These are phyloP conservation scores for Heterochromis multidens DNA, from an alignment of 2,113 vertebrate species.

Conservation along the genomic window DNA sequence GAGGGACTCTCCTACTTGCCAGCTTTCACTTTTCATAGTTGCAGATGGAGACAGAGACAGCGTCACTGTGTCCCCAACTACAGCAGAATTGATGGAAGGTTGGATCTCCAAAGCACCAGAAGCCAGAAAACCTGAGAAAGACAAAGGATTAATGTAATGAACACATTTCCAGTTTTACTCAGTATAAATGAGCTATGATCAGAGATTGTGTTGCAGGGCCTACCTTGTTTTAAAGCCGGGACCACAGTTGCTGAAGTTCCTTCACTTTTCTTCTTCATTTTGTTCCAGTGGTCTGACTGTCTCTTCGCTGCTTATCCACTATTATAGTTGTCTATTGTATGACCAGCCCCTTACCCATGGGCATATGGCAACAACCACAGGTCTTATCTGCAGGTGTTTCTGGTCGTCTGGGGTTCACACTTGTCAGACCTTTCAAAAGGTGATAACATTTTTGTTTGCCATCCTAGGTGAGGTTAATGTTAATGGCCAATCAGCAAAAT, in stretches of 20 bases:
- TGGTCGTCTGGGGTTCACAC: neutral
- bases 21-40: constrained; percentile 20
- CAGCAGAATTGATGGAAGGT: constrained; percentile 45
- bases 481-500: constrained; percentile 3
- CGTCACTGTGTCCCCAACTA: constrained; percentile 28
- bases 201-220: neutral
- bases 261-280: constrained; percentile 22
- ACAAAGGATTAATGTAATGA: neutral
- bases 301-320: neutral
- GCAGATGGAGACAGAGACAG: constrained; percentile 26
- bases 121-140: neutral
- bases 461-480: constrained; percentile 9
- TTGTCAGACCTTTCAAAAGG: constrained; percentile 33
- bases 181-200: neutral
- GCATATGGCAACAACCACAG: neutral
- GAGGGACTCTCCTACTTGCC: constrained; percentile 19
- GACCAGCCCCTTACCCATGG: constrained; percentile 25
- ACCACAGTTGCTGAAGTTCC: neutral
- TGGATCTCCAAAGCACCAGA: constrained; percentile 24
- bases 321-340: neutral
- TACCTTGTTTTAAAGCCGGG: constrained; percentile 33
- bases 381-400: constrained; percentile 59
- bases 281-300: neutral
- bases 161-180: neutral
- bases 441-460: constrained; percentile 7